Base-by-base conservation (phyloP, 2,797 vertebrate genomes). In the Nannoperca obscura region DNA sequence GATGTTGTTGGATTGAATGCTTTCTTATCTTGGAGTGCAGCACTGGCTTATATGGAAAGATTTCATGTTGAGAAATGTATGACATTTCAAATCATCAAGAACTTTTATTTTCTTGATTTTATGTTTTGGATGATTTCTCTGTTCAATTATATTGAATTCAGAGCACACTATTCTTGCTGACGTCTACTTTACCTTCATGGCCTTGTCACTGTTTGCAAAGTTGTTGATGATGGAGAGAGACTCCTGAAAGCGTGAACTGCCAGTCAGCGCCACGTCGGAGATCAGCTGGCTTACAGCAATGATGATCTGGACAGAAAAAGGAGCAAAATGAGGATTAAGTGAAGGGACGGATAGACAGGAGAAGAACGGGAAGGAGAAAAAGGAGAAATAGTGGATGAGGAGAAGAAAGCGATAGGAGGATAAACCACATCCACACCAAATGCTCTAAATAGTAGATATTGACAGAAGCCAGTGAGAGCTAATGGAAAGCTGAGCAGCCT, bases 161-260 rank as follows among this genome's bases (percentile, higher is more conserved):
- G 62, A 66, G 12, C 7, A 1, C 32, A 3, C 12, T 14, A 11
- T 15, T 47, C 12, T 36, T 15, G 17, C 30, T 15, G 17, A 36
- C 24, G 19, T 27, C 24, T 11, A 13, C 30, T 11, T 0, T 94
- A 99, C 98, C 97, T 99, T 99, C 97, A 99, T 97, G 30, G 95
- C 95, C 67, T 97, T 97, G 94, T 99, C 98, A 0, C 97, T 99
- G 83, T 99, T 99, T 66, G 98, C 98, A 82, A 99, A 99, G 94
- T 99, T 99, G 95, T 99, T 99, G 91, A 99, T 98, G 91, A 99
- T 97, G 65, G 97, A 98, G 24, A 99, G 95, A 2, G 98, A 99
- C 83, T 99, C 97, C 91, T 99, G 98, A 94, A 99, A 99, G 76
- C 97, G 96, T 0, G 97, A 97, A 44, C 97, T 98, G 77, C 97